Conservation (phyloP, 2,113 vertebrate species). For the Neodontobutis hainanensis region DNA sequence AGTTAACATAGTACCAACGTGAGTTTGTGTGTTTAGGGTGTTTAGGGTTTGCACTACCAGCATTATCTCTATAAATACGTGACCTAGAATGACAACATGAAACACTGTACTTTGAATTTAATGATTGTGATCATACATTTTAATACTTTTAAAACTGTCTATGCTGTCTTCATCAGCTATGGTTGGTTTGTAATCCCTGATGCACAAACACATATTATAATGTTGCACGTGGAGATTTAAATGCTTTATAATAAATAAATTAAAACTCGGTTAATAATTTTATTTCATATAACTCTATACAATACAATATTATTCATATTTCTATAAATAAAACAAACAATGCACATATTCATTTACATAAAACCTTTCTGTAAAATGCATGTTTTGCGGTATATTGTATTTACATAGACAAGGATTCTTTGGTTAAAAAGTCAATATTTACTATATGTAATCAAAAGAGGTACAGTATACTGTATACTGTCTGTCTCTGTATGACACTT, state of each 20-base stretch:
- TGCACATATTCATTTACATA: too few relatives aligned
- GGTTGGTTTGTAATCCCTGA: slow-evolving; percentile 12
- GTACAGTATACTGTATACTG: background rate
- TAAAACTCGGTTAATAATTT: too few relatives aligned
- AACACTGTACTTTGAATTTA: background rate
- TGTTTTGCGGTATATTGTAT: too few relatives aligned
- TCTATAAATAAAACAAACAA: too few relatives aligned
- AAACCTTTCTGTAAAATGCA: too few relatives aligned
- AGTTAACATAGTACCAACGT: background rate
- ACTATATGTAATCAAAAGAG: too few relatives aligned
- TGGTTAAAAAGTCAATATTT: too few relatives aligned
- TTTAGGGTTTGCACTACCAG: background rate
- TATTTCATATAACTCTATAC: too few relatives aligned
- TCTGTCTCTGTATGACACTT: slow-evolving; percentile 19
- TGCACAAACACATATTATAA: background rate
- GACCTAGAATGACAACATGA: slow-evolving; percentile 24
- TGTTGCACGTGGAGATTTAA: too few relatives aligned
- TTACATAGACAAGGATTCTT: too few relatives aligned
- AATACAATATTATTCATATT: too few relatives aligned
- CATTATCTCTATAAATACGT: slow-evolving; percentile 4
- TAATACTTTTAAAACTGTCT: slow-evolving; percentile 13
- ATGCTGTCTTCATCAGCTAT: slow-evolving; percentile 11
- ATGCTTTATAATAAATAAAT: too few relatives aligned
- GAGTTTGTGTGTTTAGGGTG: background rate
- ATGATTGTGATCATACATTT: slow-evolving; percentile 14